phyloP scores from a whole-genome alignment of 2,113 vertebrate genomes.

The Phaetusa simplex region DNA sequence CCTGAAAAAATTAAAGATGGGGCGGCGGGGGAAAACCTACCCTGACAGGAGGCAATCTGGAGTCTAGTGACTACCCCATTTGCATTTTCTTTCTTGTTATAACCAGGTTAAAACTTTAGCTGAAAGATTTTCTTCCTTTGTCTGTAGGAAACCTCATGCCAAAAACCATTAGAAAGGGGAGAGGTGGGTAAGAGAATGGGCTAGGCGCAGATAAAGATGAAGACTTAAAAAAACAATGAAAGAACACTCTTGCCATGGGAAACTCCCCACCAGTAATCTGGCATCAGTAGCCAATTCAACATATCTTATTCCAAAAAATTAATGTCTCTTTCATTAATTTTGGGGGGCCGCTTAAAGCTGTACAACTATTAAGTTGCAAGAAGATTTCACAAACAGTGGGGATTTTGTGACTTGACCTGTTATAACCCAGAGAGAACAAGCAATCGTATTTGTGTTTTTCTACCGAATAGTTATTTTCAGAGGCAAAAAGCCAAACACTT shows the following conservation, averaged over 20 bases:
- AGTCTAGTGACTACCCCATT: not conserved
- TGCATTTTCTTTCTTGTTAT: slow-evolving; percentile 1
- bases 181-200: not conserved
- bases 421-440: slow-evolving; percentile 12
- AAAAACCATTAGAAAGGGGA: not conserved
- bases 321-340: not conserved
- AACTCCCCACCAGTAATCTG: not conserved
- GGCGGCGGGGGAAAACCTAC: not conserved
- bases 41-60: slow-evolving; percentile 38
- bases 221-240: not conserved
- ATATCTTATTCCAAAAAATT: not conserved
- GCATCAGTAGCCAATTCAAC: not conserved
- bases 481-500: slow-evolving; percentile 32
- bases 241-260: not conserved
- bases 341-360: not conserved
- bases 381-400: not conserved
- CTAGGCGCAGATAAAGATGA: not conserved
- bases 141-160: fast-evolving
- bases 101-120: not conserved
- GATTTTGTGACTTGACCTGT: slow-evolving; percentile 13
- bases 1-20: not conserved
- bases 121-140: not conserved
- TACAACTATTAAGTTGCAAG: not conserved
- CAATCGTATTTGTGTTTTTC: not conserved
- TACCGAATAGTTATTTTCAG: slow-evolving; percentile 18